A percentile compares a stretch with the other conserved stretches of the same genome.
Conservation (phyloP, 2,888 invertebrate species). For the Drosophila atripex region DNA sequence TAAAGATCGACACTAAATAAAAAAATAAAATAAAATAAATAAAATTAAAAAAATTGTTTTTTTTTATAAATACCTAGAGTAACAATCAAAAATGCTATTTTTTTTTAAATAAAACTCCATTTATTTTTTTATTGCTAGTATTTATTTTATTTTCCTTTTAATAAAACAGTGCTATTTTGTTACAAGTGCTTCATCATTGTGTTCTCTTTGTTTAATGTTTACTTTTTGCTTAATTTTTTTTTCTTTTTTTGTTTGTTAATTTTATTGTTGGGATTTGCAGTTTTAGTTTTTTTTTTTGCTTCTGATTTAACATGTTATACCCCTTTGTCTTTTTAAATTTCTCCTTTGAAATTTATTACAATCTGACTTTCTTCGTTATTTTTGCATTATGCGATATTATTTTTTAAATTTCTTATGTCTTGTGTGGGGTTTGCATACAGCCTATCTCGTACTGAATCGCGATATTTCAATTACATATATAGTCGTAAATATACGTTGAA, state of each 20-base stretch:
- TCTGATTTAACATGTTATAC: constrained; percentile 28
- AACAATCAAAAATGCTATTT: background rate
- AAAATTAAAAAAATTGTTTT: background rate
- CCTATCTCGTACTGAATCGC: constrained; percentile 50
- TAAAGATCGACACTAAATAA: background rate
- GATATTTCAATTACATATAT: constrained; percentile 52
- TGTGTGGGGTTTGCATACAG: constrained; percentile 52
- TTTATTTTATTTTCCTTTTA: constrained; percentile 70
- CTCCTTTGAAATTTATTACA: constrained; percentile 26
- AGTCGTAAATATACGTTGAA: constrained; percentile 51
- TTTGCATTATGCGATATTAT: constrained; percentile 50
- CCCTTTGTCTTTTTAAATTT: constrained; percentile 53
- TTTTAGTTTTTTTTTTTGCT: constrained; percentile 17
- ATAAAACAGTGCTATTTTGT: constrained; percentile 80
- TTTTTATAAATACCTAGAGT: background rate
- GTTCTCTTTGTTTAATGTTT: constrained; percentile 47
- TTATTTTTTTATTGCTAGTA: constrained; percentile 64
- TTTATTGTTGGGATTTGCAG: constrained; percentile 26
- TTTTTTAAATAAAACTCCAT: constrained; percentile 44
- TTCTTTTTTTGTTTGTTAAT: constrained; percentile 28
- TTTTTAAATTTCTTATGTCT: constrained; percentile 45
- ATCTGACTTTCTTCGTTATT: constrained; percentile 24
- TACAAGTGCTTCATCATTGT: constrained; percentile 73
- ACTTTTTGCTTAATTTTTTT: constrained; percentile 28
- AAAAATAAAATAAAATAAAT: too few species aligned